Evolutionary conservation across 2,113 vertebrate genomes (phyloP).

Genomic region (Arvicanthis niloticus): DNA sequence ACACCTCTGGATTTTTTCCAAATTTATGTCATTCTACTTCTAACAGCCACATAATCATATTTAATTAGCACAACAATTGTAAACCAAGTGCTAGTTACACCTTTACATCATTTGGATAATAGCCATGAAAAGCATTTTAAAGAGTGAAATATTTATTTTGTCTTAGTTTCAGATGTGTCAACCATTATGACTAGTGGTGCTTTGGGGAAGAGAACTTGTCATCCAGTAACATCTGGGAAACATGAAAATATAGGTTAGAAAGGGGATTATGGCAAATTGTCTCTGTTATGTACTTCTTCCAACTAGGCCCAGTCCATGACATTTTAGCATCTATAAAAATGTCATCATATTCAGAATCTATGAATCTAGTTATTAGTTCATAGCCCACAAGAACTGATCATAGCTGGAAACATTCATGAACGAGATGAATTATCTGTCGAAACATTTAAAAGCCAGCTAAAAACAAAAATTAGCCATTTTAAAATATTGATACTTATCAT

Average conservation of each 20-base stretch:
- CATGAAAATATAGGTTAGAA: background rate
- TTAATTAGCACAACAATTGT: too few species aligned
- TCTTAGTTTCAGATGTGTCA: background rate
- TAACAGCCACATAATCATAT: background rate
- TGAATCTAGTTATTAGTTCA: background rate
- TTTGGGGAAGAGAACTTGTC: background rate
- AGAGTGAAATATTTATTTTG: background rate
- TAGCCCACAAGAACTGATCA: background rate
- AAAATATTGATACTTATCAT: background rate
- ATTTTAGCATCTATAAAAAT: background rate
- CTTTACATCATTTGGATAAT: background rate
- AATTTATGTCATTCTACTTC: background rate
- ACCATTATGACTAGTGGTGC: rapidly evolving
- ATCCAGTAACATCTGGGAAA: background rate
- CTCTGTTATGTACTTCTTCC: background rate
- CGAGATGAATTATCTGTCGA: background rate
- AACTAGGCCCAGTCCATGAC: background rate
- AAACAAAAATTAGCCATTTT: background rate
- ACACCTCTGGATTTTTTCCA: too few species aligned
- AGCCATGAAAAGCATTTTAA: background rate
- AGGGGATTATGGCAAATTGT: too few species aligned
- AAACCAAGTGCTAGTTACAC: background rate
- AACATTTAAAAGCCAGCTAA: background rate
- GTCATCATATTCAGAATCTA: background rate
- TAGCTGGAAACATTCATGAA: background rate